Evolutionary conservation across 2,797 vertebrate species (phyloP), one percentile per base, ranked within the genome.

Genomic region (Florisuga fusca): DNA sequence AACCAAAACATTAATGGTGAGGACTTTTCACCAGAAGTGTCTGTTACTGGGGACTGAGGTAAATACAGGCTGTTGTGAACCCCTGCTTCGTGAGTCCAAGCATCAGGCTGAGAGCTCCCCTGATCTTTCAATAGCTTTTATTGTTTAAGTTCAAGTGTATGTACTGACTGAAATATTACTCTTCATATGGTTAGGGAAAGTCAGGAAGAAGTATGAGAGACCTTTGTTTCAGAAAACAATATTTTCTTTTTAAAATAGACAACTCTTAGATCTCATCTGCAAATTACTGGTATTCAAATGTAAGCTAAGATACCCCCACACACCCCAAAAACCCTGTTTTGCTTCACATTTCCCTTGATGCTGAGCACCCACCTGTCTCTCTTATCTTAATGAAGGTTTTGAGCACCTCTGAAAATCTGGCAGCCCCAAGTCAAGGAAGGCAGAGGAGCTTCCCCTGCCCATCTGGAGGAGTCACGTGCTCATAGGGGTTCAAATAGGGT

Each of bases 361-460:
- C 41, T 2, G 41, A 71, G 74, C 68, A 10, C 61, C 76, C 36
- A 6, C 71, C 36, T 50, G 61, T 41, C 61, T 34, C 23, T 80
- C 45, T 43, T 6, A 2, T 25, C 23, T 38, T 31, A 6, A 4
- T 2, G 23, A 43, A 53, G 41, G 27, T 14, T 50, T 13, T n/a
- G 14, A 83, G 62, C 36, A 51, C 17, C 55, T 31, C 4, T 36
- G 29, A n/a, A 23, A 34, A 20, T 43, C 13, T 61, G 62, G 19
- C 58, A 43, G 6, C 55, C 73, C 41, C 0, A 0, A 31, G 8
- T 2, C 6, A 50, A 43, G 58, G 0, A 27, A 15, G 36, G 71
- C 46, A 81, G 41, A 82, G 71, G 53, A 77, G 57, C 86, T 1
- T 2, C 10, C 1, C 27, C 58, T 45, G 58, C 80, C 62, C 48